Evolutionary conservation across 2,888 invertebrate species (phyloP), one percentile per base, ranked within the genome.

Genomic region (Camptogramma bilineatum): DNA sequence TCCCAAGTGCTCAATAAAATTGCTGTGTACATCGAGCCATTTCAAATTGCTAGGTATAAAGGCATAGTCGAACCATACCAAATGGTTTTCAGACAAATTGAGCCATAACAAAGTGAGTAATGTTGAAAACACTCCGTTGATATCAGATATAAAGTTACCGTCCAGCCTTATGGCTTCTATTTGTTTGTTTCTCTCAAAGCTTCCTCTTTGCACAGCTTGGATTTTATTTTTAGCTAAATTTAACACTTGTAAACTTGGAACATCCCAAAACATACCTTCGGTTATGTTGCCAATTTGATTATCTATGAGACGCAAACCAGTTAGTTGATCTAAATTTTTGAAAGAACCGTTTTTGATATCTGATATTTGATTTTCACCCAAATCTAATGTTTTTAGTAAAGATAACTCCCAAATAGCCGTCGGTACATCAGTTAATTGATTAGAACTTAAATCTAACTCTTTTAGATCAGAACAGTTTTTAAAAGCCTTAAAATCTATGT

Each of bases 21-120:
- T 98, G 58, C 97, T 96, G 81, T 98, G 98, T 68, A 98, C 96
- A 79, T 98, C 98, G 75, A 98, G 91, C 97, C 97, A 97, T 87
- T 97, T 97, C 44, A 98, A 94, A 84, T 97, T 97, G 69, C 95
- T 96, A 0, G 98, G 98, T 74, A 98, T 96, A 81, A 98, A 97
- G 21, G 98, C 97, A 79, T 97, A 98, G 87, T 98, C 98, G 87
- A 98, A 98, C 97, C 97, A 97, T 52, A 97, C 96, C 78, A 98
- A 94, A 87, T 97, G 97, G 90, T 98, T 98, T 87, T 97, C 97
- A 8, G 97, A 97, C 51, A 98, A 94, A 91, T 98, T 98, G 56
- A 98, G 91, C 96, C 98, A 96, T 76, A 97, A 90, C 61, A 98
- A 93, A 73, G 96, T 96, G 28, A 96, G 94, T 63, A 98, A 92